A percentile compares a stretch with the other conserved stretches of the same genome.
These are phyloP conservation scores for Sparus aurata DNA, from an alignment of 2,797 vertebrate species.

Conservation along the genomic window DNA sequence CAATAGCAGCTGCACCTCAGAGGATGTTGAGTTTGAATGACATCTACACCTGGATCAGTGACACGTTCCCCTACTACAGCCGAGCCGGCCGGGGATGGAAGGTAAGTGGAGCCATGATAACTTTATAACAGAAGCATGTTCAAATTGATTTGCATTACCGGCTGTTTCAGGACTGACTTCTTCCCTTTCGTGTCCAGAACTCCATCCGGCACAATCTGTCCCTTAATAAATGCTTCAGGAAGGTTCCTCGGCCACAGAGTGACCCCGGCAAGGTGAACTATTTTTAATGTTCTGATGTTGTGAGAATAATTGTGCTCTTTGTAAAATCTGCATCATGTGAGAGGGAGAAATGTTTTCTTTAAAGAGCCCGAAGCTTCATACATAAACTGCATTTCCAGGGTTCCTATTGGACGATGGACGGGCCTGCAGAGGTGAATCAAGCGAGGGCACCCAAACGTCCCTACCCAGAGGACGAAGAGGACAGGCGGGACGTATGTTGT, in stretches of 20 bases:
- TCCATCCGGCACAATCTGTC: conserved; percentile 99
- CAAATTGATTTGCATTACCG: neutral
- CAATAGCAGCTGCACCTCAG: conserved; percentile 93
- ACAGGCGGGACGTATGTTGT: conserved; percentile 55
- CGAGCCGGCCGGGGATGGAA: conserved; percentile 98
- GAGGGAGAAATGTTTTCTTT: neutral
- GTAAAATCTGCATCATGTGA: neutral
- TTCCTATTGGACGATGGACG: conserved; percentile 98
- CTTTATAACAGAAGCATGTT: neutral
- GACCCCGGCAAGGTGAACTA: conserved; percentile 96
- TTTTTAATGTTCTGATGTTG: neutral
- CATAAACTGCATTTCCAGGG: conserved; percentile 86
- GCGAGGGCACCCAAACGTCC: conserved; percentile 84
- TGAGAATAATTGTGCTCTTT: neutral
- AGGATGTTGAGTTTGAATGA: conserved; percentile 96
- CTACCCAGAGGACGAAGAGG: conserved; percentile 76
- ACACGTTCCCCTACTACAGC: conserved; percentile 96
- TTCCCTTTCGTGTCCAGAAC: conserved; percentile 86
- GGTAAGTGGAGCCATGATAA: conserved; percentile 77
- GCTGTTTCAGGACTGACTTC: neutral
- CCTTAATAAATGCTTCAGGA: conserved; percentile 98
- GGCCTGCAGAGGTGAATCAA: conserved; percentile 81
- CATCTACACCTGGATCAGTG: conserved; percentile 99
- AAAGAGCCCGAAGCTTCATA: neutral
- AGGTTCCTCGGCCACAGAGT: conserved; percentile 95